Conservation (phyloP, 1,140 invertebrate species). For the Nasonia giraulti region DNA sequence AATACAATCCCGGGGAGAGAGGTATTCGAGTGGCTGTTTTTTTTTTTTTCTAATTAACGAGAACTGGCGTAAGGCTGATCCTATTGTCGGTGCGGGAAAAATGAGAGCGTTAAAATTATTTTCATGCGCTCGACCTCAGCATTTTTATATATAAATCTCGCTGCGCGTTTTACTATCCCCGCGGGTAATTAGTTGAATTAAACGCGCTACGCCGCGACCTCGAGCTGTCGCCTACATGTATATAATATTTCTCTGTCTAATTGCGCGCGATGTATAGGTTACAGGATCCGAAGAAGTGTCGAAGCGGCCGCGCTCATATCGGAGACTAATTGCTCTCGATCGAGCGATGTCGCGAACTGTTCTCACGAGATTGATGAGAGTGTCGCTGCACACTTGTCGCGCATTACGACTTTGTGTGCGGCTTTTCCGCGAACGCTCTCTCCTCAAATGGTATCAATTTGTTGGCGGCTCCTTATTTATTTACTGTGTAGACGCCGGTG, state of each 20-base stretch:
- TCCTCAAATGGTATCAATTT: background rate
- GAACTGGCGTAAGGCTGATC: background rate
- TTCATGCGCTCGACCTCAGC: background rate
- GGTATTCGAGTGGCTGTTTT: too few relatives aligned
- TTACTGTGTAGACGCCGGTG: background rate
- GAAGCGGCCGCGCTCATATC: background rate
- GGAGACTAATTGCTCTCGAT: background rate
- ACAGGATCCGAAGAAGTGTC: background rate
- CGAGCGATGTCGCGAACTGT: background rate
- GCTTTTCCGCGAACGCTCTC: background rate
- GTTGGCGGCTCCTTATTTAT: background rate
- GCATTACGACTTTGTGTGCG: background rate
- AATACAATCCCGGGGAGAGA: too few relatives aligned
- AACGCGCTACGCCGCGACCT: background rate
- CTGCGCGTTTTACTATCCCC: background rate
- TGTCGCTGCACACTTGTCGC: background rate
- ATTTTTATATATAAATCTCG: slow-evolving; percentile 9
- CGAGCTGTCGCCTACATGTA: background rate
- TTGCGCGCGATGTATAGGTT: background rate
- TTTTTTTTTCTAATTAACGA: too few relatives aligned
- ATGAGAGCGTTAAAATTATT: slow-evolving; percentile 23
- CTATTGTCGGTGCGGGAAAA: background rate
- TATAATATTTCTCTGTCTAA: background rate
- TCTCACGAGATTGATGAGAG: background rate
- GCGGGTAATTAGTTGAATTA: slow-evolving; percentile 20